phyloP scores from a whole-genome alignment of 2,888 invertebrate species.

The Bimastos eiseni region DNA sequence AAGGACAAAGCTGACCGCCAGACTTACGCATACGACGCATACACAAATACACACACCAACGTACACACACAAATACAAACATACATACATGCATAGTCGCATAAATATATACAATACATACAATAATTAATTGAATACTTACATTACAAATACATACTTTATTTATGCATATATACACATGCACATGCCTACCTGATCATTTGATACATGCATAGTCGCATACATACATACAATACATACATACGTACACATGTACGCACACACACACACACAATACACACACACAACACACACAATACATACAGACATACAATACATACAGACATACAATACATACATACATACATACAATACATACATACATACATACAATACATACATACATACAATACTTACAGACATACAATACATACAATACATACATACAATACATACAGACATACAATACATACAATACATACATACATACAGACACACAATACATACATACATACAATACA shows the following conservation, averaged over 20 bases:
- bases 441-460: background rate
- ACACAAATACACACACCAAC: background rate
- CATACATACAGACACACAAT: constrained; percentile 14
- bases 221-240: constrained; percentile 16
- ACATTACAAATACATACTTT: no score
- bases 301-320: background rate
- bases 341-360: constrained; percentile 1
- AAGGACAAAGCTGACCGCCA: background rate
- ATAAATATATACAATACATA: background rate
- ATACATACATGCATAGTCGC: background rate
- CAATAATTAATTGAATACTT: no score
- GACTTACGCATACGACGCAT: background rate
- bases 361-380: background rate
- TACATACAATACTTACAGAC: no score
- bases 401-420: no score
- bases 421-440: background rate
- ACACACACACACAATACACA: no score
- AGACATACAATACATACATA: background rate
- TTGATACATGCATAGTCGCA: constrained; percentile 20
- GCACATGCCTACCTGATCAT: background rate
- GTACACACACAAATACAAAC: background rate
- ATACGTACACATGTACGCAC: background rate
- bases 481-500: background rate
- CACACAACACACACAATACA: background rate
- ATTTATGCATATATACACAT: constrained; percentile 17